Percentiles rank a stretch among this genome's conserved stretches.
Evolutionary conservation across 1,140 invertebrate species (phyloP).

Genomic region (Caenorhabditis brenneri): DNA sequence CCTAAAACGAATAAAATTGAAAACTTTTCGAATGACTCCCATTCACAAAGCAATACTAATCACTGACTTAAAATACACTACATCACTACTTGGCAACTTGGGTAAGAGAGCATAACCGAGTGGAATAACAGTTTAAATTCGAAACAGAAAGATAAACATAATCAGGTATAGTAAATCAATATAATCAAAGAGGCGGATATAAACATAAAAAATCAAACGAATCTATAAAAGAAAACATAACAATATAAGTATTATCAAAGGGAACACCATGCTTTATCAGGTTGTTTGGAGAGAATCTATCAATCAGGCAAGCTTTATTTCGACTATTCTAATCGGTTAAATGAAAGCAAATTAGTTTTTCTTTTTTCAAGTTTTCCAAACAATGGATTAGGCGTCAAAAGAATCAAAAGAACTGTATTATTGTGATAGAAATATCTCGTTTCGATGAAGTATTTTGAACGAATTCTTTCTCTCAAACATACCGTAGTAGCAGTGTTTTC

Average conservation of each 20-base stretch:
- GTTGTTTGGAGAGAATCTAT: slow-evolving; percentile 36
- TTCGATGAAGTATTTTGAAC: background rate
- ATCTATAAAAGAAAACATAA: too few relatives aligned
- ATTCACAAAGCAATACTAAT: slow-evolving; percentile 29
- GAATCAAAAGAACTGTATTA: background rate
- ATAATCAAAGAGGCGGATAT: too few relatives aligned
- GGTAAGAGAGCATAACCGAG: background rate
- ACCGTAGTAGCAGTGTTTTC: slow-evolving; percentile 38
- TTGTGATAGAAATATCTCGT: background rate
- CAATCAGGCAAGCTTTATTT: background rate
- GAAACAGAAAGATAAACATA: background rate
- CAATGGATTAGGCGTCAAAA: background rate
- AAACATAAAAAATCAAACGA: too few relatives aligned
- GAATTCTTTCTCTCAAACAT: slow-evolving; percentile 24
- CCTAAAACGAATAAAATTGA: slow-evolving; percentile 52
- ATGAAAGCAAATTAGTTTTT: background rate
- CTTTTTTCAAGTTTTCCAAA: background rate
- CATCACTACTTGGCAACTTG: background rate
- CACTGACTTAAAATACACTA: slow-evolving; percentile 26
- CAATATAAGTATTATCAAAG: background rate
- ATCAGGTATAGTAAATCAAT: background rate
- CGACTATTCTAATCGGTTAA: too few relatives aligned
- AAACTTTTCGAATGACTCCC: too few relatives aligned
- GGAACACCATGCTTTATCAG: background rate
- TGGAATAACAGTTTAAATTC: background rate